Conservation (phyloP, 1,140 invertebrate species). For the Drosophila melanica region DNA sequence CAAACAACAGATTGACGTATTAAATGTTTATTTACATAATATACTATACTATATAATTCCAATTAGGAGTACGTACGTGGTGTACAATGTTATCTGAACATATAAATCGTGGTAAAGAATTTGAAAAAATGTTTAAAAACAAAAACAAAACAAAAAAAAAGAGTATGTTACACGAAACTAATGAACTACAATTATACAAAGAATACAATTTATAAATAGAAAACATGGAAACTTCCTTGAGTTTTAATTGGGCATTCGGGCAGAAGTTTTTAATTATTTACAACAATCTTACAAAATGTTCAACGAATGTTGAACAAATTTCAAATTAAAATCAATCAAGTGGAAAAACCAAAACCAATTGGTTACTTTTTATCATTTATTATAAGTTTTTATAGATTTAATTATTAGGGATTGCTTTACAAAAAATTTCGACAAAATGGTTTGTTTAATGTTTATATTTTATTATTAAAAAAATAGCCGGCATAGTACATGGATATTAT, state of each 20-base stretch:
- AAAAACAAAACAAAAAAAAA: too few relatives aligned
- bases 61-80: slow-evolving; percentile 37
- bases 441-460: slow-evolving; percentile 32
- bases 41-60: slow-evolving; percentile 26
- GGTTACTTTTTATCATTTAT: too few relatives aligned
- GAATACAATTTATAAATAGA: slow-evolving; percentile 81
- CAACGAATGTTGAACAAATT: background rate
- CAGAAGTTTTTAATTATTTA: too few relatives aligned
- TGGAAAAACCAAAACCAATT: too few relatives aligned
- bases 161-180: slow-evolving; percentile 80
- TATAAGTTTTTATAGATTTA: too few relatives aligned
- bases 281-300: background rate
- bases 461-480: slow-evolving; percentile 45
- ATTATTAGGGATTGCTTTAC: too few relatives aligned
- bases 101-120: slow-evolving; percentile 64
- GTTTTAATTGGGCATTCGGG: background rate
- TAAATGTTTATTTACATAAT: slow-evolving; percentile 41
- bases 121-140: slow-evolving; percentile 61
- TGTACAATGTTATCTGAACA: slow-evolving; percentile 41
- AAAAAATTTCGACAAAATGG: background rate
- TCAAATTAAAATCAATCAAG: background rate
- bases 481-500: slow-evolving; percentile 26
- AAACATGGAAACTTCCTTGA: slow-evolving; percentile 28
- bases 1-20: slow-evolving; percentile 21
- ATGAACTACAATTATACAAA: slow-evolving; percentile 81